Evolutionary conservation across 2,888 invertebrate genomes (phyloP).

Genomic region (Nomada ferruginata): DNA sequence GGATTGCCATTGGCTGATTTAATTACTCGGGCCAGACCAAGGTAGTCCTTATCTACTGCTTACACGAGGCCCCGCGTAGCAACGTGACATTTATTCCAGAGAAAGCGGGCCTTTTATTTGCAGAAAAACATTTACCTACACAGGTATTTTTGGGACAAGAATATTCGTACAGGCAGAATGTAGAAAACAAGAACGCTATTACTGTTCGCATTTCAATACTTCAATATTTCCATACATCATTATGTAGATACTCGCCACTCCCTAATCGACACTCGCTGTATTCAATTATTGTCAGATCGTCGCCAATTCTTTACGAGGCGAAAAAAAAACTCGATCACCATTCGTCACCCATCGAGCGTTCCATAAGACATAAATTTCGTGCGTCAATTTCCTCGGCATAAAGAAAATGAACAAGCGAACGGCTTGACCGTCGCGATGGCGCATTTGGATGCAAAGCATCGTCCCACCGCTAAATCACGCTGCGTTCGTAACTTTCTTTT

Average conservation of each 20-base stretch:
- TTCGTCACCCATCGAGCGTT: background rate
- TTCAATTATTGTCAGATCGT: background rate
- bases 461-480: constrained; percentile 16
- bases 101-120: background rate
- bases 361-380: background rate
- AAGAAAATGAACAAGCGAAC: background rate
- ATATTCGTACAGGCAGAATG: background rate
- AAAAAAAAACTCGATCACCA: background rate
- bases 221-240: background rate
- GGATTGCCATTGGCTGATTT: too few species aligned
- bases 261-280: background rate
- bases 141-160: background rate
- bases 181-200: background rate
- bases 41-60: too few species aligned
- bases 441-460: constrained; percentile 15
- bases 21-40: too few species aligned
- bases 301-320: too few species aligned
- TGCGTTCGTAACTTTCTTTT: constrained; percentile 49
- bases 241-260: background rate
- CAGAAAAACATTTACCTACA: background rate
- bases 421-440: background rate
- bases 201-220: background rate
- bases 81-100: background rate
- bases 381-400: background rate
- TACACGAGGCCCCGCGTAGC: background rate